Evolutionary conservation across 2,888 invertebrate genomes (phyloP), one percentile per base, ranked within the genome.

Genomic region (Thera britannica): DNA sequence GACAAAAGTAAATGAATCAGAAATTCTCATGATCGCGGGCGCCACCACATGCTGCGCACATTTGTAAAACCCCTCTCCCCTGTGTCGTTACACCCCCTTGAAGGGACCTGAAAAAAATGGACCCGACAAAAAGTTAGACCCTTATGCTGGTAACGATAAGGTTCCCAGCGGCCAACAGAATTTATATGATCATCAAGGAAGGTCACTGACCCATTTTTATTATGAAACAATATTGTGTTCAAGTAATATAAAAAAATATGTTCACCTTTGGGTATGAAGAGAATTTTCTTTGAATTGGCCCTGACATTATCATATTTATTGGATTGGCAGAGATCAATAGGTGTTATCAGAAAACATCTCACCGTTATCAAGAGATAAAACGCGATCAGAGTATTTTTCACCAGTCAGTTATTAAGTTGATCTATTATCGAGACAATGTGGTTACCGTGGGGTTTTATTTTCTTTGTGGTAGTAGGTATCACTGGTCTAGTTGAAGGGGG

Each of bases 1-100:
- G 79, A 83, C 82, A 85, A 86, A 84, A 84, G 78, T 80, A 82
- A 86, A 88, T 90, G 90, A 92, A 89, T 91, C 91, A 89, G 86
- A 86, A 87, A 89, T 90, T 92, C 92, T 90, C 92, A 90, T 90
- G 91, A 88, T 83, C 81, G 81, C 81, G 75, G 73, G 78, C 81
- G 84, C 82, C 79, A 75, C 82, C 92, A 92, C 86, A 90, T 92
- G 91, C 81, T 83, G 75, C 86, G 80, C 92, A 92, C 93, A 88
- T 91, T 90, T 76, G 78, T 79, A 75, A 81, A 77, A 76, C 83
- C 85, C 82, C 83, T 79, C 84, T 79, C 79, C 81, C 81, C 75
- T 71, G 78, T 63, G 79, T 72, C 75, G 78, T 75, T 76, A 69
- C 81, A 72, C 74, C 83, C 87, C 88, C 90, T 87, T 80, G 84